Conservation (phyloP, 2,797 vertebrate species). For the Sylvia borin region DNA sequence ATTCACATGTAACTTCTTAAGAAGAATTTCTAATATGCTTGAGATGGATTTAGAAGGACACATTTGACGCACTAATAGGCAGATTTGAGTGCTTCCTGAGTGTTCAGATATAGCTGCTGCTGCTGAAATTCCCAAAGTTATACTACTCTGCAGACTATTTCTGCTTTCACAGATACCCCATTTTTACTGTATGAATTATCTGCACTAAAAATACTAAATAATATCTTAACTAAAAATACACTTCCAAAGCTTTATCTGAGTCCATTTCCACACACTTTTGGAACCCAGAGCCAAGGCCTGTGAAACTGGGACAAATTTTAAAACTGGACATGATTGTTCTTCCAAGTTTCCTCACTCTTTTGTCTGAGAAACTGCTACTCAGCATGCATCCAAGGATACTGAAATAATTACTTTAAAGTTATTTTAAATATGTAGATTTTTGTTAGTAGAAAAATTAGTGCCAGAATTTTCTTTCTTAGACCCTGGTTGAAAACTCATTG, state of each 20-base stretch:
- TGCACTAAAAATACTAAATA: background rate
- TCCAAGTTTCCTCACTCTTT: background rate
- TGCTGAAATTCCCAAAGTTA: background rate
- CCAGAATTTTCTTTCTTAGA: constrained; percentile 15
- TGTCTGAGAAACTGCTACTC: background rate
- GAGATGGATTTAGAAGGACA: background rate
- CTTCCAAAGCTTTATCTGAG: background rate
- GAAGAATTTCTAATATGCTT: background rate
- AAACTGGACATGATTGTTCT: background rate
- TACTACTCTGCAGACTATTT: background rate
- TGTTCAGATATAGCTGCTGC: background rate
- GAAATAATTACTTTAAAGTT: background rate
- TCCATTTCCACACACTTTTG: background rate
- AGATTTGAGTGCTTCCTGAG: background rate
- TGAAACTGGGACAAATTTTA: constrained; percentile 32
- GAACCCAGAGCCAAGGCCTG: background rate
- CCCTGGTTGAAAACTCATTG: background rate
- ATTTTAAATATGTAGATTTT: background rate
- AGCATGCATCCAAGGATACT: background rate
- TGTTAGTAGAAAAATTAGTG: constrained; percentile 1
- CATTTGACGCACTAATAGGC: background rate
- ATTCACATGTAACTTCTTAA: background rate
- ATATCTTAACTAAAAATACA: constrained; percentile 29
- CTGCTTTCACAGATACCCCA: background rate
- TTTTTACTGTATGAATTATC: constrained; percentile 11